Conservation (phyloP, 2,888 invertebrate genomes). For the Cataglyphis cursor region DNA sequence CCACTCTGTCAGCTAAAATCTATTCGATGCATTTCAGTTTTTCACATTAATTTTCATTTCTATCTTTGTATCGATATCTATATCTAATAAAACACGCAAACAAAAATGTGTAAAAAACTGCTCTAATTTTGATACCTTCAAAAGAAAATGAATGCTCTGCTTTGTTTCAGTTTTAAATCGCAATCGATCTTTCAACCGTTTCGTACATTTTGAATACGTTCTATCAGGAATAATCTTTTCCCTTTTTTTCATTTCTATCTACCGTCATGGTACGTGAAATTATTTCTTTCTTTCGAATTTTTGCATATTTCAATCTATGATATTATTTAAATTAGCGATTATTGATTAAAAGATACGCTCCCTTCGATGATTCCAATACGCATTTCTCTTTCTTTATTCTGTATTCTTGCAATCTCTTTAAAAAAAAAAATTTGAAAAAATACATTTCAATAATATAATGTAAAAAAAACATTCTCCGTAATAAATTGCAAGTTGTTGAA, state of each 20-base stretch:
- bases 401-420: not conserved
- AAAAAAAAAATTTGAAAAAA: conserved; percentile 44
- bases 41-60: not conserved
- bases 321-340: conserved; percentile 55
- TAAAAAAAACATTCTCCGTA: conserved; percentile 1
- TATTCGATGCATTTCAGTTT: not conserved
- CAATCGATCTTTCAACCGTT: conserved; percentile 39
- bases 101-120: not conserved
- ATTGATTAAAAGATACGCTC: conserved; percentile 31
- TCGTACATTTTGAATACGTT: conserved; percentile 34
- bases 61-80: conserved; percentile 16
- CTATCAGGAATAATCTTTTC: not conserved
- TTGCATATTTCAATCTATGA: conserved; percentile 41
- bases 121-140: conserved; percentile 10
- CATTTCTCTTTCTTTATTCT: not conserved
- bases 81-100: not conserved
- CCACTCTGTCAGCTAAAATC: conserved; percentile 22
- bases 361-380: conserved; percentile 2
- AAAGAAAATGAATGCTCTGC: not conserved
- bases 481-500: conserved; percentile 26
- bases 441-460: conserved; percentile 59
- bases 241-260: conserved; percentile 34
- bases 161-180: conserved; percentile 38
- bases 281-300: conserved; percentile 43
- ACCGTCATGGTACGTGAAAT: conserved; percentile 11